Evolutionary conservation across 92 coral and sea anemone species (phyloP), one percentile per base, ranked within the genome.

Genomic region (Porites lobata): DNA sequence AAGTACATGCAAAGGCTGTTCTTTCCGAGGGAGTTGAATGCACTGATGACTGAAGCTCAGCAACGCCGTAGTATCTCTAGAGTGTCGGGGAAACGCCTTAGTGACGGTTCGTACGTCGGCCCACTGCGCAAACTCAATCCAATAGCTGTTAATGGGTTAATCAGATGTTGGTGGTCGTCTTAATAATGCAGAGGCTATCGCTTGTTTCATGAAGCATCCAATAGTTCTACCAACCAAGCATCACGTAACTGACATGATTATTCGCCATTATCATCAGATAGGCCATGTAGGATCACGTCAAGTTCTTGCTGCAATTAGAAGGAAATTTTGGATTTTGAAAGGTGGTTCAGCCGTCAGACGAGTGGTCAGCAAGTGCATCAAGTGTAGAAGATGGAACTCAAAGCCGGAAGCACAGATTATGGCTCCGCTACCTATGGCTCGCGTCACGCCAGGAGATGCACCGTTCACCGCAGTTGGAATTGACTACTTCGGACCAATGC

Each of bases 241-340:
- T 65, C 84, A 79, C 68, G 72, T 79, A 63, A 79, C 57, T 22
- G 21, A n/a, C 21, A 14, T 58, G 50, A 19, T 21, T 9, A 58
- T 20, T 2, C 24, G 13, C 13, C 51, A 58, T 56, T 32, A 61
- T 47, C 70, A 61, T 18, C 69, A 63, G 15, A 3, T n/a, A 38
- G 83, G 83, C 13, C 83, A 79, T 51, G 52, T 38, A 20, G 83
- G 83, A 9, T 15, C 72, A 24, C 14, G 56, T 77, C 78, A 79
- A 32, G 83, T 79, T 8, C 20, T 79, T 26, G 83, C 83, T 50
- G 24, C 72, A 21, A 66, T 79, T n/a, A 79, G 72, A 79, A 10
- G 9, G 58, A 24, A 79, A 14, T 62, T 24, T 38, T 79, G 83
- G 83, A 29, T 79, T 13, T 19, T 61, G 58, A 14, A 26, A 58